Base-by-base conservation (phyloP, 1,140 invertebrate genomes). In the Apis laboriosa region DNA sequence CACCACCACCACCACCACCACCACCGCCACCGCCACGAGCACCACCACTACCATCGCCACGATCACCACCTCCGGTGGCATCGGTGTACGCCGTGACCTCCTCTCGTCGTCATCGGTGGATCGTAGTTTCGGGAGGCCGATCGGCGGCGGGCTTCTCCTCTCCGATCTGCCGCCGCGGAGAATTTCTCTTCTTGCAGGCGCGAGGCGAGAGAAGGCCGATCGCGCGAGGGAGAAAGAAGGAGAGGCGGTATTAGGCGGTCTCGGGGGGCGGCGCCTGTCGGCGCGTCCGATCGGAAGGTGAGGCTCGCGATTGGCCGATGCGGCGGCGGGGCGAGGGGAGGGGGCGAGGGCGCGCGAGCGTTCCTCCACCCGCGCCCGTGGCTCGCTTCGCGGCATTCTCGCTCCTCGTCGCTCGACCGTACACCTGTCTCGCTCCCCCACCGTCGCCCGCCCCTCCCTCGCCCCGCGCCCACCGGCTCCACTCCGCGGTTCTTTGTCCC, bases 191-290 rank as follows among this genome's bases (percentile, higher is more conserved):
- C 86, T 87, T 86, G 77, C 73, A 74, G 86, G 71, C 67, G 76
- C 60, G 66, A 49, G 61, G 83, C 67, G 84, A 80, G 84, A 80
- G 77, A 80, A 77, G 74, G 76, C 70, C 24, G 79, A 77, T 73
- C 77, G 85, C 74, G 73, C 66, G 80, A 87, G 73, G 64, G 85
- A 84, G 88, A 76, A 88, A 88, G 87, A 81, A 72, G 71, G 84
- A 87, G 88, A 89, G 86, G 86, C 82, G 85, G 88, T 80, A 80
- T 82, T 88, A 85, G 89, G 88, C 88, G 88, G 89, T 89, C 88
- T 89, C 83, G 72, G 85, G 83, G 80, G 88, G 88, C 87, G 88
- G 85, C 82, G 86, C 86, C 84, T 88, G 86, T 89, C 88, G 86
- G 80, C 88, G 89, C 88, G 80, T 89, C 84, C 83, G 90, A 88